Conservation (phyloP, 2,797 vertebrate species). For the Cyprinodon diabolis region DNA sequence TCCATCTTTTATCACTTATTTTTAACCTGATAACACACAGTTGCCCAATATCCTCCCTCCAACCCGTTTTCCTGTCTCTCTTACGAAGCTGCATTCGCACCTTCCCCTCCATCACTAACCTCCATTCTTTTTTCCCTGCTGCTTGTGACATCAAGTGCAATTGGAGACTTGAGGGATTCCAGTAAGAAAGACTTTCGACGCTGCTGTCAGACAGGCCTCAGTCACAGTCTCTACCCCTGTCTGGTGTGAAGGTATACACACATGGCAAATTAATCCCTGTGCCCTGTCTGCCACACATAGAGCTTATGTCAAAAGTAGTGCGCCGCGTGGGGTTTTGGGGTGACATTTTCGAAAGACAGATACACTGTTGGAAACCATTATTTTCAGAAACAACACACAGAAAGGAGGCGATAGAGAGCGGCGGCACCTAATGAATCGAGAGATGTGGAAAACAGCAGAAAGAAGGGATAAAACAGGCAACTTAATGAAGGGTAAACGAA, state of each 20-base stretch:
- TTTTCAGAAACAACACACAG: conserved; percentile 54
- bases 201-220: conserved; percentile 74
- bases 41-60: conserved; percentile 8
- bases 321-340: conserved; percentile 41
- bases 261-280: conserved; percentile 77
- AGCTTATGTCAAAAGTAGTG: conserved; percentile 69
- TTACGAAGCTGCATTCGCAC: conserved; percentile 37
- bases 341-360: conserved; percentile 73
- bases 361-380: conserved; percentile 67
- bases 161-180: conserved; percentile 53
- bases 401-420: conserved; percentile 45
- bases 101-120: conserved; percentile 37
- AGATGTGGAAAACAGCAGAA: conserved; percentile 54
- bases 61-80: conserved; percentile 19
- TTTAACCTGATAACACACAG: conserved; percentile 29
- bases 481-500: conserved; percentile 79
- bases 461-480: conserved; percentile 64
- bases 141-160: conserved; percentile 65
- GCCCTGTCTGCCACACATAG: conserved; percentile 72
- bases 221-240: conserved; percentile 77
- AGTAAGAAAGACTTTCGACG: conserved; percentile 48
- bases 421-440: conserved; percentile 62
- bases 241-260: conserved; percentile 69
- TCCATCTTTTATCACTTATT: conserved; percentile 52
- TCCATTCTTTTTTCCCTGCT: conserved; percentile 17